phyloP scores from a whole-genome alignment of 2,113 vertebrate genomes.

The Pycnonotus jocosus region DNA sequence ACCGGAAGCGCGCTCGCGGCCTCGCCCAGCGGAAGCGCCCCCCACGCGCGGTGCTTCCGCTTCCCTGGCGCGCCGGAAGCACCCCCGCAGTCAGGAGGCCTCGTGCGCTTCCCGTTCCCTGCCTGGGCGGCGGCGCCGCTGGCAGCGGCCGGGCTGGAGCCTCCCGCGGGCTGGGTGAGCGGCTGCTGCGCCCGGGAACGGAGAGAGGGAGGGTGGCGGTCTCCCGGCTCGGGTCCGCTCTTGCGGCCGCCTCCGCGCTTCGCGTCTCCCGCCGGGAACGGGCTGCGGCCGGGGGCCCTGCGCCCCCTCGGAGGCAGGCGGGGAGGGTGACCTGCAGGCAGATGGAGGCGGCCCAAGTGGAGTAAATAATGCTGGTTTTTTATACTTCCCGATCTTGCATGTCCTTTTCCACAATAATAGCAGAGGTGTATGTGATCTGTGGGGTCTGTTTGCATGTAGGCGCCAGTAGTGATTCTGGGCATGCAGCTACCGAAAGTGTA shows the following conservation, averaged over 20 bases:
- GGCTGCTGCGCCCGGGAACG: not conserved
- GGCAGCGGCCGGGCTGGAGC: not conserved
- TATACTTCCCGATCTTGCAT: accelerated
- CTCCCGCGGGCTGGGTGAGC: not conserved
- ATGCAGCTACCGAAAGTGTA: accelerated
- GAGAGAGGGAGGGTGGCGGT: too few species aligned
- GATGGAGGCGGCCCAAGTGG: accelerated
- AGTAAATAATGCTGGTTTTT: not conserved
- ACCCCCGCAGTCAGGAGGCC: accelerated
- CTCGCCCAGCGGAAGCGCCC: accelerated
- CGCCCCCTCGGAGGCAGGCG: not conserved
- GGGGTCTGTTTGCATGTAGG: accelerated
- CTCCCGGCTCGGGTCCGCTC: not conserved
- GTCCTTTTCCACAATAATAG: accelerated
- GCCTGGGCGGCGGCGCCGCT: not conserved
- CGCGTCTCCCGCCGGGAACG: not conserved
- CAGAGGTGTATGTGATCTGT: accelerated
- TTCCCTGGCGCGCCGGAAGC: not conserved
- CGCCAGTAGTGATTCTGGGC: not conserved
- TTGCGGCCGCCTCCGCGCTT: not conserved
- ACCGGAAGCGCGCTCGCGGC: not conserved
- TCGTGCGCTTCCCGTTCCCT: accelerated
- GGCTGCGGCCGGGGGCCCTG: not conserved
- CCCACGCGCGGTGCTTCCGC: too few species aligned
- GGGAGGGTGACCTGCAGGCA: accelerated